A percentile compares a stretch with the other conserved stretches of the same genome.
These are phyloP conservation scores for Rhinoderma darwinii DNA, from an alignment of 2,113 vertebrate genomes.

Conservation along the genomic window DNA sequence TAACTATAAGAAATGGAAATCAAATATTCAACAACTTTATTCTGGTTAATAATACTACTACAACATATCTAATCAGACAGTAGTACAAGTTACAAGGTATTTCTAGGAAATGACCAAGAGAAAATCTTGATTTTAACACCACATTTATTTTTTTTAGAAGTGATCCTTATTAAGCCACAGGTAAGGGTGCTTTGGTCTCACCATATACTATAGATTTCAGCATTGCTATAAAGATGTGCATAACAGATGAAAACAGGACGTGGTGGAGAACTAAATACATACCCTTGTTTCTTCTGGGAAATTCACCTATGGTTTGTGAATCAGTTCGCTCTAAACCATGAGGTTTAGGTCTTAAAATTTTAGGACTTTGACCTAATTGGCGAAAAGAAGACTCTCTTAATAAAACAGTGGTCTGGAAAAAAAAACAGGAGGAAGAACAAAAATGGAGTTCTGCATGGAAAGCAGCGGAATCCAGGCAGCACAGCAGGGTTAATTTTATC, in stretches of 20 bases:
- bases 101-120: background rate
- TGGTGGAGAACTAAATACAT: slow-evolving; percentile 84
- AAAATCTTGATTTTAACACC: background rate
- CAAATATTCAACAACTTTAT: background rate
- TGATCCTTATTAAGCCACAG: background rate
- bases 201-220: background rate
- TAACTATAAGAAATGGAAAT: background rate
- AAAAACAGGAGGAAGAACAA: slow-evolving; percentile 63
- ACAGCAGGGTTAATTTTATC: slow-evolving; percentile 69
- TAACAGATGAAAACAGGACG: slow-evolving; percentile 30
- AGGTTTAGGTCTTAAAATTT: slow-evolving; percentile 98
- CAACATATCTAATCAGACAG: no score
- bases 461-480: slow-evolving; percentile 65
- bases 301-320: slow-evolving; percentile 99
- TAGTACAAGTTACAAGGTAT: no score
- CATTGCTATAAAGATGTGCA: background rate
- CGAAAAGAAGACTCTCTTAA: slow-evolving; percentile 92
- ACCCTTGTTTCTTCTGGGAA: slow-evolving; percentile 97
- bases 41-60: no score
- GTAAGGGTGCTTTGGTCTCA: background rate
- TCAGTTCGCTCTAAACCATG: slow-evolving; percentile 99
- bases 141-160: background rate
- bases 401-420: slow-evolving; percentile 69
- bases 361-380: slow-evolving; percentile 99
- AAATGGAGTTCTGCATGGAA: slow-evolving; percentile 68